Conservation (phyloP, 2,113 vertebrate genomes). For the Phaetusa simplex region DNA sequence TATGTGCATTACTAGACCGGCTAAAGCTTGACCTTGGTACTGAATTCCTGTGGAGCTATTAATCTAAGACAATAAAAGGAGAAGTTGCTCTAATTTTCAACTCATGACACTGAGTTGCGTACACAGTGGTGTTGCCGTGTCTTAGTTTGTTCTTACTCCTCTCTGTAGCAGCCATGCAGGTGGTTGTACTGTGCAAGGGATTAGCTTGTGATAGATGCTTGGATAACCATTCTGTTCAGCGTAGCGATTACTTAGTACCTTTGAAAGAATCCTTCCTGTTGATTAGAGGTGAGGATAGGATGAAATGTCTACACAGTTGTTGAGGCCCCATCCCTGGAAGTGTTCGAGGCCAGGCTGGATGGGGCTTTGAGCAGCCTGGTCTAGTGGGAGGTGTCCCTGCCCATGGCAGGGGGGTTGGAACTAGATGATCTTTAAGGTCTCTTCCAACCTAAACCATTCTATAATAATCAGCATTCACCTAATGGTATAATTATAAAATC, state of each 20-base stretch:
- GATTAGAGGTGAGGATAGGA: not conserved
- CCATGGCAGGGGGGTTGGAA: not conserved
- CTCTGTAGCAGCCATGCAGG: not conserved
- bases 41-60: not conserved
- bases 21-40: not conserved
- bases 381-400: not conserved
- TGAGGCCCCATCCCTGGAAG: not conserved
- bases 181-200: not conserved
- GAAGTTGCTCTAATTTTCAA: not conserved
- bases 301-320: not conserved
- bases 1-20: not conserved
- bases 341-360: not conserved
- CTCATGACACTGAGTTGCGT: not conserved
- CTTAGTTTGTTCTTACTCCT: not conserved
- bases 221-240: not conserved
- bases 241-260: not conserved
- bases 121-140: rapidly evolving
- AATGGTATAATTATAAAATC: not conserved
- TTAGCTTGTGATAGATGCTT: not conserved
- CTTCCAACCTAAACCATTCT: not conserved
- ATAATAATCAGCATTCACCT: not conserved
- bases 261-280: not conserved
- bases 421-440: not conserved
- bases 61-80: not conserved
- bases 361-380: not conserved